Evolutionary conservation across 2,888 invertebrate genomes (phyloP).

Genomic region (Hydrotaea diabolus): DNA sequence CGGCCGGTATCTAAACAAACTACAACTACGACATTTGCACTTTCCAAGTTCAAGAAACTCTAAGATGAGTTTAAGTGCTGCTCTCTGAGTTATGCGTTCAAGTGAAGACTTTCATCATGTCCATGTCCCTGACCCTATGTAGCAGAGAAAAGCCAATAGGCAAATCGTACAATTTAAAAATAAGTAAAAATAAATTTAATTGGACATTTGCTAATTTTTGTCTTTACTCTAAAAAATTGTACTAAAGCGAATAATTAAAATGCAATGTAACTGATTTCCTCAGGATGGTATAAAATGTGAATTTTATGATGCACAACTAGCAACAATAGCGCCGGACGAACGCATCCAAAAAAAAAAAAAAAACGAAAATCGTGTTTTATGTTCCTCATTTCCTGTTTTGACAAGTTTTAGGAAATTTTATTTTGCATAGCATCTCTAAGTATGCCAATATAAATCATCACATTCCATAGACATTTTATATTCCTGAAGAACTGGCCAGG

Average conservation of each 20-base stretch:
- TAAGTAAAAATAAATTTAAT: slow-evolving; percentile 6
- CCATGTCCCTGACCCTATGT: not conserved
- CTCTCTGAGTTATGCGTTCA: not conserved
- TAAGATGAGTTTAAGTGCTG: not conserved
- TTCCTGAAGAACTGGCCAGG: too few species aligned
- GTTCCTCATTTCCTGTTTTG: not conserved
- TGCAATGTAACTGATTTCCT: not conserved
- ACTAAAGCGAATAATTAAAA: not conserved
- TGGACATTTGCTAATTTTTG: too few species aligned
- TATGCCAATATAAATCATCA: too few species aligned
- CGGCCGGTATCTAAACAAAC: too few species aligned
- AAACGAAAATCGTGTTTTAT: too few species aligned
- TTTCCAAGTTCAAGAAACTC: slow-evolving; percentile 11
- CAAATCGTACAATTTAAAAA: not conserved
- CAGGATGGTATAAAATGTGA: slow-evolving; percentile 8
- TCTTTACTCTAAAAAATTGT: not conserved
- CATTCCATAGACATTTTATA: too few species aligned
- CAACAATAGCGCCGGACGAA: not conserved
- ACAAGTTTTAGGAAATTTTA: not conserved
- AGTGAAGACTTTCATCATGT: not conserved
- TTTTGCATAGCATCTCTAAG: too few species aligned
- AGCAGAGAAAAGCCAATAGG: not conserved
- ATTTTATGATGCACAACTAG: not conserved
- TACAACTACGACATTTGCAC: too few species aligned
- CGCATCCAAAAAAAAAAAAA: too few species aligned